phyloP scores from a whole-genome alignment of 2,113 vertebrate species.

The Phodopus roborovskii region DNA sequence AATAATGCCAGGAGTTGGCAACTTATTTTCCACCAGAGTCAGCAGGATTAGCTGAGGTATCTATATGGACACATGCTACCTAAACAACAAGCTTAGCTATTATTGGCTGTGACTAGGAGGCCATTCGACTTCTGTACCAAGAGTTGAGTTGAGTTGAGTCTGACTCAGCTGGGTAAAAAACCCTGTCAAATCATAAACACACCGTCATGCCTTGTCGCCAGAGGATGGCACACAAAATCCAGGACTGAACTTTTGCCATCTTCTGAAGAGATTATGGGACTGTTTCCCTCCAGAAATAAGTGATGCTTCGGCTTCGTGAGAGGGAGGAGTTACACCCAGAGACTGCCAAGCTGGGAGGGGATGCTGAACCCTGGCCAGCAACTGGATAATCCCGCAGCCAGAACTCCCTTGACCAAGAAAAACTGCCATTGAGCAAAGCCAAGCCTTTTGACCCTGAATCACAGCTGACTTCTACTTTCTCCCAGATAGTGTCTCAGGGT shows the following conservation, averaged over 20 bases:
- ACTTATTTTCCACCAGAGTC: rapidly evolving
- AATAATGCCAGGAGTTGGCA: rapidly evolving
- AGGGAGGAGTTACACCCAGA: constrained; percentile 50
- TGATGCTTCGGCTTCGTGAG: constrained; percentile 4
- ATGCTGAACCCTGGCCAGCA: constrained; percentile 32
- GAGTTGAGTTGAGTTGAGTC: not conserved
- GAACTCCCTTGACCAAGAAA: not conserved
- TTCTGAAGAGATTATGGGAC: constrained; percentile 55
- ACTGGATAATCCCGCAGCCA: constrained; percentile 11
- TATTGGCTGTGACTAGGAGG: not conserved
- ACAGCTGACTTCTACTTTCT: not conserved
- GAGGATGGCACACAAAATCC: constrained; percentile 21
- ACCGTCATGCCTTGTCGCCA: not conserved
- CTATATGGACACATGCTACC: rapidly evolving
- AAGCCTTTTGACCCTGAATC: not conserved
- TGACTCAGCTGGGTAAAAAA: not conserved
- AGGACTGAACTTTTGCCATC: constrained; percentile 45
- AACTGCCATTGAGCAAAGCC: not conserved
- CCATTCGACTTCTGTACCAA: not conserved
- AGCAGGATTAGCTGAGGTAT: not conserved
- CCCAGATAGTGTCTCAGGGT: not conserved
- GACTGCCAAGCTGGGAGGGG: constrained; percentile 28
- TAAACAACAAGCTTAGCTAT: not conserved
- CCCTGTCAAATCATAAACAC: not conserved
- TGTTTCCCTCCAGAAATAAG: constrained; percentile 34